Conservation (phyloP, 2,113 vertebrate genomes). For the Engystomops pustulosus region DNA sequence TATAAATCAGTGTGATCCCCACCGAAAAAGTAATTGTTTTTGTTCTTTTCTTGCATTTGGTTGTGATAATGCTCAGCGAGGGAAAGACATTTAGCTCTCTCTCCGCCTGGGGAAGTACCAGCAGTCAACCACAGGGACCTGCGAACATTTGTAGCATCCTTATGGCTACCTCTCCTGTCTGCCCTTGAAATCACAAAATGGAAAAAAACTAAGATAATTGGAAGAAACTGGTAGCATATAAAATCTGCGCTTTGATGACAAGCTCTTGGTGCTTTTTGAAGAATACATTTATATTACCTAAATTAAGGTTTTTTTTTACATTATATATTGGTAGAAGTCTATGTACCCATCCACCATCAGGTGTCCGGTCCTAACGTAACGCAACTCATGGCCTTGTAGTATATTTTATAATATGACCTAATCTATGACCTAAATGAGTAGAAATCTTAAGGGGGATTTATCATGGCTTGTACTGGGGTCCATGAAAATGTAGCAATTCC, state of each 20-base stretch:
- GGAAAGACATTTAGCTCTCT: conserved; percentile 36
- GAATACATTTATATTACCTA: too few species aligned
- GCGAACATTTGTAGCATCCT: conserved; percentile 34
- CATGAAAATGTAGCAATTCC: too few species aligned
- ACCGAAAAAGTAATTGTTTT: conserved; percentile 55
- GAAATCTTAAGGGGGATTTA: too few species aligned
- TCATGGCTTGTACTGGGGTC: too few species aligned
- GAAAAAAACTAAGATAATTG: conserved; percentile 36
- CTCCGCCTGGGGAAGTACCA: background rate
- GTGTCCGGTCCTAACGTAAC: too few species aligned
- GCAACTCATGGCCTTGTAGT: too few species aligned
- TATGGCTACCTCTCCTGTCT: conserved; percentile 32
- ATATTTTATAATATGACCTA: too few species aligned
- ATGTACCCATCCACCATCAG: too few species aligned
- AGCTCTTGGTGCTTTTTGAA: background rate
- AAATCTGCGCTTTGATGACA: background rate
- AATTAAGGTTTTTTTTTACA: too few species aligned
- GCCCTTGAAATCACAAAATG: conserved; percentile 10
- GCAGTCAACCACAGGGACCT: conserved; percentile 43
- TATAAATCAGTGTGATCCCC: conserved; percentile 49
- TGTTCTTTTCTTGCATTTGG: conserved; percentile 31
- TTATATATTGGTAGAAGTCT: too few species aligned
- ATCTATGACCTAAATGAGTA: too few species aligned
- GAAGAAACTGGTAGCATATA: background rate
- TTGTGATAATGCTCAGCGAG: conserved; percentile 39